Evolutionary conservation across 2,797 vertebrate species (phyloP).

Genomic region (Catharus ustulatus): DNA sequence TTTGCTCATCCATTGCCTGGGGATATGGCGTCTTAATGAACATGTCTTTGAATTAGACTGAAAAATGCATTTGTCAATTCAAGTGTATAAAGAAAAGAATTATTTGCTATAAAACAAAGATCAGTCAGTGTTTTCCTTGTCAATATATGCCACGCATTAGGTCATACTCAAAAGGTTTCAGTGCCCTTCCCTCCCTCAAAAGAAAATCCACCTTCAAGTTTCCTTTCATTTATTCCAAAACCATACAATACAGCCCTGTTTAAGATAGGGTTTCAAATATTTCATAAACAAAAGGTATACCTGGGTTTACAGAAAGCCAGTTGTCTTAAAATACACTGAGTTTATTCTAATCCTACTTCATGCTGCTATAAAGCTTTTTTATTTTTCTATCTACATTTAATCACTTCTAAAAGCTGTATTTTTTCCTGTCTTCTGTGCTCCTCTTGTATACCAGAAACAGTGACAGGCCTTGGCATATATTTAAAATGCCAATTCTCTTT

Average conservation of each 20-base stretch:
- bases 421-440: neutral
- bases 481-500: neutral
- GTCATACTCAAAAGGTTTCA: conserved; percentile 13
- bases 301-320: neutral
- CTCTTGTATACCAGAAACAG: neutral
- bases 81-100: conserved; percentile 41
- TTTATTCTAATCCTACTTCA: conserved; percentile 21
- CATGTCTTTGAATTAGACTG: conserved; percentile 81
- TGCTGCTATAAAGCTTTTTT: neutral
- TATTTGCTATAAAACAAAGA: conserved; percentile 29
- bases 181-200: neutral
- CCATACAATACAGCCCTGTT: neutral
- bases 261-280: neutral
- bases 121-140: conserved; percentile 31
- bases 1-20: conserved; percentile 82
- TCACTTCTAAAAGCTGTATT: neutral
- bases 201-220: neutral
- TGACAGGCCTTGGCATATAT: conserved; percentile 16
- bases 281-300: conserved; percentile 5
- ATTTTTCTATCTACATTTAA: neutral
- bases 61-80: conserved; percentile 76
- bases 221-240: conserved; percentile 10
- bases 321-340: conserved; percentile 3
- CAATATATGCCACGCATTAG: neutral
- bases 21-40: conserved; percentile 81